Conservation (phyloP, 2,888 invertebrate genomes). For the Coelopa pilipes region DNA sequence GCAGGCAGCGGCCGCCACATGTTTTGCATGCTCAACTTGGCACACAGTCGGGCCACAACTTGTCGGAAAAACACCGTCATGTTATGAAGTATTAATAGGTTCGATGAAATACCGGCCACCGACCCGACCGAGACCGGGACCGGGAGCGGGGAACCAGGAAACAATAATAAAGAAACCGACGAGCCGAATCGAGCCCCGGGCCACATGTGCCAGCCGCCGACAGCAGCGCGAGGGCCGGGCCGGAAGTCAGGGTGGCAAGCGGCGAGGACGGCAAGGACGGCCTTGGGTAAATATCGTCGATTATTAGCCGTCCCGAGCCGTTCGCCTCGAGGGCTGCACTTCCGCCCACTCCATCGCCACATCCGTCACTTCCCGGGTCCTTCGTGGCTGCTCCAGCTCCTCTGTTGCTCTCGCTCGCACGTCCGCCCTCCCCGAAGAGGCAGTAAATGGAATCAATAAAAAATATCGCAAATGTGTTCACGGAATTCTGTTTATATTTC, state of each 20-base stretch:
- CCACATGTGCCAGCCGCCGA: not conserved
- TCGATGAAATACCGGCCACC: slow-evolving; percentile 6
- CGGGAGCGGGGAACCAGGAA: not conserved
- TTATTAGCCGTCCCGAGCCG: slow-evolving; percentile 10
- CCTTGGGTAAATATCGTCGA: slow-evolving; percentile 18
- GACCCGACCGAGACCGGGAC: not conserved
- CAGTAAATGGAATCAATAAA: too few species aligned
- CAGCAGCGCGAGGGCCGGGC: too few species aligned
- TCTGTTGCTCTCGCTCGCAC: not conserved
- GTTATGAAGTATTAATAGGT: slow-evolving; percentile 33
- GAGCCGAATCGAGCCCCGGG: not conserved
- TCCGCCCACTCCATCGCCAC: too few species aligned
- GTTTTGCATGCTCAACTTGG: slow-evolving; percentile 21
- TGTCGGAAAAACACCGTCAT: slow-evolving; percentile 26
- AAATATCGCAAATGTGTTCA: too few species aligned
- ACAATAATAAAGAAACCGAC: not conserved
- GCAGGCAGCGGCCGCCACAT: not conserved
- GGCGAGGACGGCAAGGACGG: too few species aligned
- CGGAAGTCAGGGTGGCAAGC: not conserved
- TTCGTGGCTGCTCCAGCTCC: not conserved
- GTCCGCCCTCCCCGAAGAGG: not conserved
- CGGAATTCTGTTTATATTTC: too few species aligned
- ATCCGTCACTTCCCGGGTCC: not conserved
- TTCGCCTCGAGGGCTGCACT: not conserved
- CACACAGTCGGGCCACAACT: slow-evolving; percentile 20